Evolutionary conservation across 2,113 vertebrate genomes (phyloP).

Genomic region (Cinclus mexicanus): DNA sequence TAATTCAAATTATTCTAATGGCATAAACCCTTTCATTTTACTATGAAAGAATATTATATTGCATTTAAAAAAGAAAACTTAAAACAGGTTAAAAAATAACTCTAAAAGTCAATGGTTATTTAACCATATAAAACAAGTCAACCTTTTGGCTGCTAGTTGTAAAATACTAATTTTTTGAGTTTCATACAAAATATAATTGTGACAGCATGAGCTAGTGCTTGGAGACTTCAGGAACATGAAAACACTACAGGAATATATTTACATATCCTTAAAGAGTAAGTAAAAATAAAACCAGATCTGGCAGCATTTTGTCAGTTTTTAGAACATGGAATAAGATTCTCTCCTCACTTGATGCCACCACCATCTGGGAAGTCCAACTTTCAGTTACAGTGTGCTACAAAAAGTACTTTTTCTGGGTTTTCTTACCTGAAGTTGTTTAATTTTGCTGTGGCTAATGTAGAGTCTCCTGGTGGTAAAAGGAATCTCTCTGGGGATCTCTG

Average conservation of each 20-base stretch:
- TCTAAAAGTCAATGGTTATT: neutral
- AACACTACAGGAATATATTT: neutral
- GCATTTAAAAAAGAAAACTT: neutral
- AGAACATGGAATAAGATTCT: neutral
- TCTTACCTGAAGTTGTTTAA: slow-evolving; percentile 83
- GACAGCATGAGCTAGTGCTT: neutral
- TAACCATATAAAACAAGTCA: neutral
- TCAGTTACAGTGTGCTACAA: neutral
- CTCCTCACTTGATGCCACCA: neutral
- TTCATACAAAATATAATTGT: neutral
- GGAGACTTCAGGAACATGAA: neutral
- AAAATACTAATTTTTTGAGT: neutral
- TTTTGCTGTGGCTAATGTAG: slow-evolving; percentile 81
- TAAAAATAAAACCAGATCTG: slow-evolving; percentile 5
- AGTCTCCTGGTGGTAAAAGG: slow-evolving; percentile 72
- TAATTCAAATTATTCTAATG: neutral
- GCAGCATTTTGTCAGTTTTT: neutral
- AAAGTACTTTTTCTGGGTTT: neutral
- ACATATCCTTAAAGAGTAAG: neutral
- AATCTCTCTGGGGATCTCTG: slow-evolving; percentile 68
- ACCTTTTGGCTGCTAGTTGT: neutral
- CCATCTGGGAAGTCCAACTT: neutral
- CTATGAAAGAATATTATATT: neutral
- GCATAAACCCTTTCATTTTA: neutral
- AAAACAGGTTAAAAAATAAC: neutral